These are phyloP conservation scores for Scomber japonicus DNA, from an alignment of 2,113 vertebrate genomes.

Conservation along the genomic window DNA sequence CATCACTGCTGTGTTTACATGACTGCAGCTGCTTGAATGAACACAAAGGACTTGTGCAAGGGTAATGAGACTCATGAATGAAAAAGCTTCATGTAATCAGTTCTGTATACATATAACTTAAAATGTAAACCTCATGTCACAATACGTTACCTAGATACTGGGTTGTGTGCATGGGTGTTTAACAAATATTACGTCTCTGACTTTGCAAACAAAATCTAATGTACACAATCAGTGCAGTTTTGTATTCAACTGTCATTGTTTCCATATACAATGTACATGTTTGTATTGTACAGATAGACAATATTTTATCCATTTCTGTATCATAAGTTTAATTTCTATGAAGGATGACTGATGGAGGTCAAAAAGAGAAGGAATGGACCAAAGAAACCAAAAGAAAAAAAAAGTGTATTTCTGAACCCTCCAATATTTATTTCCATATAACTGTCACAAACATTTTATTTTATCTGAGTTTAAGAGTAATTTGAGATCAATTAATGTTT, in stretches of 20 bases:
- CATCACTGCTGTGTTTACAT: not conserved
- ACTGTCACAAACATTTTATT: too few relatives aligned
- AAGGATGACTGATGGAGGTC: not conserved
- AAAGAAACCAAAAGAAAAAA: not conserved
- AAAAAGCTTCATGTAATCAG: not conserved
- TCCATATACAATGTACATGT: not conserved
- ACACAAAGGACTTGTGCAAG: not conserved
- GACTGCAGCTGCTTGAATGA: conserved; percentile 17
- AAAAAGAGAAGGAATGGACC: not conserved
- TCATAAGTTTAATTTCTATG: not conserved
- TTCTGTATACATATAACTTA: conserved; percentile 18
- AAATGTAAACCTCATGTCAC: not conserved
- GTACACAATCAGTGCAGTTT: not conserved
- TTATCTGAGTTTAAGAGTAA: too few relatives aligned
- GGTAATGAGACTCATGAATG: conserved; percentile 4
- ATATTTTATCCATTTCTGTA: too few relatives aligned
- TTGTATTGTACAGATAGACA: not conserved
- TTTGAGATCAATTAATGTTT: too few relatives aligned
- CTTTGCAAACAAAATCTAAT: not conserved
- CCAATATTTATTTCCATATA: too few relatives aligned
- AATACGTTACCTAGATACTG: conserved; percentile 31
- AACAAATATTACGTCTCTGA: not conserved
- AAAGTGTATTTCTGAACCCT: too few relatives aligned
- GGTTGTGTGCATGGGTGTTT: not conserved
- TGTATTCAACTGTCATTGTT: conserved; percentile 1